Percentiles rank a stretch among this genome's conserved stretches.
Conservation (phyloP, 2,113 vertebrate genomes). For the Proteles cristata region DNA sequence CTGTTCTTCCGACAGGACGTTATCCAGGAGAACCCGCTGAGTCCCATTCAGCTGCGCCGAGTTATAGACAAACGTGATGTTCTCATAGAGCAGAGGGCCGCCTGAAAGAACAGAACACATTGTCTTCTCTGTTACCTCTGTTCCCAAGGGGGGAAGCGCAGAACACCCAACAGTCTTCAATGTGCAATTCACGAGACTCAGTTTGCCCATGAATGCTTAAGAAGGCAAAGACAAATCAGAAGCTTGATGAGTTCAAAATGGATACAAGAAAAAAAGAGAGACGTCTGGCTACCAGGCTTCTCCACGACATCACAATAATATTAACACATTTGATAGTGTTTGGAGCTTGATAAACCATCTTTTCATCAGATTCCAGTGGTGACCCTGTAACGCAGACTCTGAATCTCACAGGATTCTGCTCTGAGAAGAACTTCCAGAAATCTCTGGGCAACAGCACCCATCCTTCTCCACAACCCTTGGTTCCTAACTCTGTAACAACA, state of each 20-base stretch:
- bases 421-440: neutral
- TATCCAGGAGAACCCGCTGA: conserved; percentile 95
- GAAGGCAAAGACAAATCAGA: neutral
- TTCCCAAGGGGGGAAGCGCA: neutral
- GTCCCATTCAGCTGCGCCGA: conserved; percentile 94
- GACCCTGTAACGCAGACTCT: neutral
- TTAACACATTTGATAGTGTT: neutral
- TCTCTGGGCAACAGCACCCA: neutral
- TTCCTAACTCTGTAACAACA: neutral
- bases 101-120: conserved; percentile 84
- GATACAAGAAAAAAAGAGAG: neutral
- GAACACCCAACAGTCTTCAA: neutral
- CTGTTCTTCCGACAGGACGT: conserved; percentile 92
- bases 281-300: neutral
- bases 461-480: neutral
- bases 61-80: conserved; percentile 91
- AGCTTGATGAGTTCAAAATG: neutral
- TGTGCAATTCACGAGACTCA: fast-evolving
- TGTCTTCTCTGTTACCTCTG: neutral
- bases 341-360: neutral
- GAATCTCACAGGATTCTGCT: neutral
- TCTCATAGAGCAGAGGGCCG: conserved; percentile 91
- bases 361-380: neutral
- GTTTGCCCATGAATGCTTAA: neutral
- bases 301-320: neutral